A percentile compares a stretch with the other conserved stretches of the same genome.
phyloP scores from a whole-genome alignment of 2,888 invertebrate species.

The Hypena proboscidalis region DNA sequence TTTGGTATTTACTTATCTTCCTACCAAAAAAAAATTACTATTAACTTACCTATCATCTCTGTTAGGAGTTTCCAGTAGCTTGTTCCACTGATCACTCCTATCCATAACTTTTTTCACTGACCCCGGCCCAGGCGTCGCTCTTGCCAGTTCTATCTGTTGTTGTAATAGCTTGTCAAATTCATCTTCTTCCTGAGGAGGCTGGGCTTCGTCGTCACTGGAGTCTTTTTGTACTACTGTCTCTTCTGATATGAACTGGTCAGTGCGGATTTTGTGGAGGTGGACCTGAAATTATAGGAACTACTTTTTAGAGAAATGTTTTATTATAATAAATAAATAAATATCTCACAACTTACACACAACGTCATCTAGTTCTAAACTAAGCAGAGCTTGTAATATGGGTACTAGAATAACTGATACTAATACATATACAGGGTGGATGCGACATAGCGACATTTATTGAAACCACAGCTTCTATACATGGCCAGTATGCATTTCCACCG shows the following conservation, averaged over 20 bases:
- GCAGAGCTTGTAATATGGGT: too few relatives aligned
- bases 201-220: conserved; percentile 75
- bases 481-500: too few relatives aligned
- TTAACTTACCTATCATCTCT: conserved; percentile 10
- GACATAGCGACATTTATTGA: too few relatives aligned
- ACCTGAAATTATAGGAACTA: conserved; percentile 74
- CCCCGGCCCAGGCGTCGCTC: conserved; percentile 67
- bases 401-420: too few relatives aligned
- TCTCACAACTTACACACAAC: too few relatives aligned
- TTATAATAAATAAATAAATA: too few relatives aligned
- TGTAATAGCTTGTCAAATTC: conserved; percentile 88
- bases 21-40: not conserved
- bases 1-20: too few relatives aligned
- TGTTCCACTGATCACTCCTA: conserved; percentile 7
- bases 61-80: conserved; percentile 39
- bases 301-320: too few relatives aligned
- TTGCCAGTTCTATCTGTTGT: conserved; percentile 87
- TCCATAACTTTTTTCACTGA: conserved; percentile 52
- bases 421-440: too few relatives aligned
- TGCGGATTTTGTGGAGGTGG: conserved; percentile 87
- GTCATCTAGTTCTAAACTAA: too few relatives aligned
- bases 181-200: conserved; percentile 76
- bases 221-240: conserved; percentile 72
- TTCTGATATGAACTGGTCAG: conserved; percentile 84
- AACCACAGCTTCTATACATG: too few relatives aligned